Percentiles rank a stretch among this genome's conserved stretches.
Evolutionary conservation across 2,113 vertebrate genomes (phyloP).

Genomic region (Ceyx cyanopectus): DNA sequence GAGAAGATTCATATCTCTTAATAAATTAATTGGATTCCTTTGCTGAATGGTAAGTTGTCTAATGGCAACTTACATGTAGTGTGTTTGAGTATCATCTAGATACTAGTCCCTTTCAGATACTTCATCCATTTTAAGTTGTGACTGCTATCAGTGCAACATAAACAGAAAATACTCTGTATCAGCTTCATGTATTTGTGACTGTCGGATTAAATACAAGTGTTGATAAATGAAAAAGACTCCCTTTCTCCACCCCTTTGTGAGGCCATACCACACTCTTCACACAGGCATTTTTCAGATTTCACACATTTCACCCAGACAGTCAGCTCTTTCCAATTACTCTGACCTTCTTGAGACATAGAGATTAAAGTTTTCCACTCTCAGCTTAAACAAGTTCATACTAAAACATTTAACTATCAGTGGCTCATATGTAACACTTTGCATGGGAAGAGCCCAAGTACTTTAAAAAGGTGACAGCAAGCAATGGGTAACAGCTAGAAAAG

Average conservation of each 20-base stretch:
- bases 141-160: not conserved
- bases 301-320: conserved; percentile 15
- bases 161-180: not conserved
- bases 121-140: not conserved
- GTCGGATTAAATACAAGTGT: not conserved
- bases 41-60: not conserved
- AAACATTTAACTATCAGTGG: not conserved
- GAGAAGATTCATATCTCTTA: not conserved
- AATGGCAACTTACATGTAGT: not conserved
- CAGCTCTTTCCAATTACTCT: not conserved
- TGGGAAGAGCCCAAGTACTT: not conserved
- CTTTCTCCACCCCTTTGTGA: not conserved
- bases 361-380: not conserved
- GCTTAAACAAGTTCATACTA: not conserved
- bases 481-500: not conserved
- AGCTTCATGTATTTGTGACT: not conserved
- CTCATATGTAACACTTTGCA: not conserved
- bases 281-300: conserved; percentile 1
- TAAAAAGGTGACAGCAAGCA: not conserved
- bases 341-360: not conserved
- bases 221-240: not conserved
- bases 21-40: not conserved
- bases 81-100: not conserved
- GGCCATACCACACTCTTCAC: not conserved
- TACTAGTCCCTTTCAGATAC: not conserved